Conservation (phyloP, 2,888 invertebrate genomes). For the Dolomedes plantarius region DNA sequence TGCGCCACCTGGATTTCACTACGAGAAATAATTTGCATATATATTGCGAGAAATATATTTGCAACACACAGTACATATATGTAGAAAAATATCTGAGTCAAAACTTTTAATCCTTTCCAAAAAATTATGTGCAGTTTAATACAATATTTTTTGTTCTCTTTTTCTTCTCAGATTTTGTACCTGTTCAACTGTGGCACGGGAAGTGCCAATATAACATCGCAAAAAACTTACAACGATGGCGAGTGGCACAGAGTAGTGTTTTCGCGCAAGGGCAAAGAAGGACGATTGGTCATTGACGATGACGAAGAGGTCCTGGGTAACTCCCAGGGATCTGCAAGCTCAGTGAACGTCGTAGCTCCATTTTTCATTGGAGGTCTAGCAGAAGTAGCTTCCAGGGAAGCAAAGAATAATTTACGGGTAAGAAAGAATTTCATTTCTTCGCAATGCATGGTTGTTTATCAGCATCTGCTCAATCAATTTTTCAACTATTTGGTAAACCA, state of each 20-base stretch:
- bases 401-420: slow-evolving; percentile 77
- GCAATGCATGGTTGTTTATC: too few relatives aligned
- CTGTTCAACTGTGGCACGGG: slow-evolving; percentile 85
- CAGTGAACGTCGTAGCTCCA: slow-evolving; percentile 82
- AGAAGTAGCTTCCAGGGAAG: slow-evolving; percentile 78
- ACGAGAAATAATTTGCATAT: too few relatives aligned
- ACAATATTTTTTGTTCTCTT: too few relatives aligned
- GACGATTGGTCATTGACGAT: slow-evolving; percentile 83
- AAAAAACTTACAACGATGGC: slow-evolving; percentile 83
- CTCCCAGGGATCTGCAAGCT: slow-evolving; percentile 74
- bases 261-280: slow-evolving; percentile 81
- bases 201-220: slow-evolving; percentile 81
- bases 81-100: too few relatives aligned
- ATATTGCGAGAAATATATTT: too few relatives aligned
- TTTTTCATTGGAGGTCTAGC: slow-evolving; percentile 89
- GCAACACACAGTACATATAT: too few relatives aligned
- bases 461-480: too few relatives aligned
- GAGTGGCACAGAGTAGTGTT: slow-evolving; percentile 88
- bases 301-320: slow-evolving; percentile 79
- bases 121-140: too few relatives aligned
- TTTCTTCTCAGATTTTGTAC: slow-evolving; percentile 81
- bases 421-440: too few relatives aligned
- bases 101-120: too few relatives aligned
- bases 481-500: too few relatives aligned
- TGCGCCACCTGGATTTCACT: too few relatives aligned